A percentile compares a stretch with the other conserved stretches of the same genome.
Conservation (phyloP, 1,140 invertebrate species). For the Branchinecta lindahli region DNA sequence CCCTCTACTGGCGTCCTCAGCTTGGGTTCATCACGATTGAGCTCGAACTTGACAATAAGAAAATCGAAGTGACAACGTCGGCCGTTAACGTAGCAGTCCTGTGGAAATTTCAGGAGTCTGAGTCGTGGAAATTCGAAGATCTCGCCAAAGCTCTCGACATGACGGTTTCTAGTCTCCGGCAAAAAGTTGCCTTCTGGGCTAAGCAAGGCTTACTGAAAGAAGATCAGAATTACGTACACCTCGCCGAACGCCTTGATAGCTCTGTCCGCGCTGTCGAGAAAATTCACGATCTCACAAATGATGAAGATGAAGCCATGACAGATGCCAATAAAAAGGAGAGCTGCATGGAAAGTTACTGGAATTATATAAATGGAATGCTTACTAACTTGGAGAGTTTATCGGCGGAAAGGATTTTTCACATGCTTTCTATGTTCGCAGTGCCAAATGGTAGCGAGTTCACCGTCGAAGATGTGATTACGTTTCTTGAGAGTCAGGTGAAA, state of each 20-base stretch:
- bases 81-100: slow-evolving; percentile 89
- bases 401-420: slow-evolving; percentile 84
- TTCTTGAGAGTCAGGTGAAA: slow-evolving; percentile 10
- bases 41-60: slow-evolving; percentile 64
- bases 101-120: slow-evolving; percentile 73
- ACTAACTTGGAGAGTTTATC: slow-evolving; percentile 86
- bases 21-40: slow-evolving; percentile 80
- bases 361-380: slow-evolving; percentile 90
- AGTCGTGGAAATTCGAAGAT: slow-evolving; percentile 66
- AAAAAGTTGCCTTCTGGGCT: slow-evolving; percentile 83
- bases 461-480: background rate
- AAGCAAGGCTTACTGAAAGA: slow-evolving; percentile 63
- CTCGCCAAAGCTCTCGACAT: slow-evolving; percentile 66
- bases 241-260: slow-evolving; percentile 29
- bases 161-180: slow-evolving; percentile 57
- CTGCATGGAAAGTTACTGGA: slow-evolving; percentile 89
- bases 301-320: slow-evolving; percentile 79
- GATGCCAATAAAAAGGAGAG: slow-evolving; percentile 80
- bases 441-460: slow-evolving; percentile 24
- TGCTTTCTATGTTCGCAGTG: slow-evolving; percentile 89
- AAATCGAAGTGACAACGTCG: slow-evolving; percentile 64
- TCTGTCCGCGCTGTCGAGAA: slow-evolving; percentile 34
- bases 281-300: slow-evolving; percentile 71
- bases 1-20: slow-evolving; percentile 83
- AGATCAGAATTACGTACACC: slow-evolving; percentile 51